phyloP scores from a whole-genome alignment of 2,113 vertebrate species.

The Lophius piscatorius region DNA sequence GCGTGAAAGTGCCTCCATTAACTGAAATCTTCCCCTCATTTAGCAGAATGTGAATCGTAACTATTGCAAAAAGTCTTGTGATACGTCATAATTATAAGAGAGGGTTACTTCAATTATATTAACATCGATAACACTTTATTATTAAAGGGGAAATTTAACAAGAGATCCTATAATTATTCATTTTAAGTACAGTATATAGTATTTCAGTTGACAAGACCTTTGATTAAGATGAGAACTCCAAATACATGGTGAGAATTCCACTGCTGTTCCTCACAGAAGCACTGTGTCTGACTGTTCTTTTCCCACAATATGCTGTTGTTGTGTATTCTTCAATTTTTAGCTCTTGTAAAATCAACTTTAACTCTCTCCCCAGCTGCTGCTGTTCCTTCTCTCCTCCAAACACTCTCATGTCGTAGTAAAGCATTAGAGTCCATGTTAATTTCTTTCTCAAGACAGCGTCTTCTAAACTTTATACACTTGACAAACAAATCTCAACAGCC shows the following conservation, averaged over 20 bases:
- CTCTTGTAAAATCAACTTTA: conserved; percentile 16
- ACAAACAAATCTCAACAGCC: conserved; percentile 24
- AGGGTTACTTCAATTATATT: too few species aligned
- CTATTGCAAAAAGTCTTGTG: too few species aligned
- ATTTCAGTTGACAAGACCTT: background rate
- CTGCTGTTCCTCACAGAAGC: conserved; percentile 3
- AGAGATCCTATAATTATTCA: too few species aligned
- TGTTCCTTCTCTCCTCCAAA: conserved; percentile 2
- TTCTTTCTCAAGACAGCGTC: conserved; percentile 16
- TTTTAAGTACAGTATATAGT: too few species aligned
- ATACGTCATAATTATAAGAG: too few species aligned
- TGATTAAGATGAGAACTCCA: background rate
- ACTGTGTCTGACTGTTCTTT: conserved; percentile 22
- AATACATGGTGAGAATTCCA: background rate
- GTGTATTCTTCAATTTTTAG: conserved; percentile 35
- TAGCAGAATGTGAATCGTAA: too few species aligned
- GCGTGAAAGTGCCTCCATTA: too few species aligned
- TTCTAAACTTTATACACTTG: conserved; percentile 40
- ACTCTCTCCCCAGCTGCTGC: conserved; percentile 34
- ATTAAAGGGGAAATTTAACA: too few species aligned
- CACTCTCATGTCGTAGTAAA: conserved; percentile 16
- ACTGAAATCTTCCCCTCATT: too few species aligned
- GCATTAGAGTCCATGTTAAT: conserved; percentile 32
- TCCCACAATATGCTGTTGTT: conserved; percentile 25
- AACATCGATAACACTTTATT: too few species aligned